Conservation (phyloP, 2,797 vertebrate genomes). For the Pteronotus mesoamericanus region DNA sequence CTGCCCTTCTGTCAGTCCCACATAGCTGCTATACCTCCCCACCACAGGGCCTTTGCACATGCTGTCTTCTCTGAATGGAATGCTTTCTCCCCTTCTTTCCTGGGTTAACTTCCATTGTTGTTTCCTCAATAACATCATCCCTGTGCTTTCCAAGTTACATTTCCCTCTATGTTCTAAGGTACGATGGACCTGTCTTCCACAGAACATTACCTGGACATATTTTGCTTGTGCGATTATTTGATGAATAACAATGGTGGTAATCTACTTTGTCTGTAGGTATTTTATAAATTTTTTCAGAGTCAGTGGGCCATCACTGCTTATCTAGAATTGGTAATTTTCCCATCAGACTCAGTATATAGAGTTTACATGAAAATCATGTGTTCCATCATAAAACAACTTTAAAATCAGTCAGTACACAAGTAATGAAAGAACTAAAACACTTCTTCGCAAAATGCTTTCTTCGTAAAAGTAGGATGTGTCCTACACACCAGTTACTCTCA, state of each 20-base stretch:
- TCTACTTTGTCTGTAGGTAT: not conserved
- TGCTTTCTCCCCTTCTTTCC: not conserved
- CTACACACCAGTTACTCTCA: not conserved
- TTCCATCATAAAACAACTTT: not conserved
- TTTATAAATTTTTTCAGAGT: not conserved
- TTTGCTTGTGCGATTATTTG: not conserved
- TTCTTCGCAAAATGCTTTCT: not conserved
- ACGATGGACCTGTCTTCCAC: not conserved
- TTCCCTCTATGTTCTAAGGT: not conserved
- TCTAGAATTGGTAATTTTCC: not conserved
- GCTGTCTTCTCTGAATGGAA: not conserved
- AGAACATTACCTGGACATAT: not conserved
- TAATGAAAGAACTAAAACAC: not conserved
- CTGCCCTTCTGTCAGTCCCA: not conserved
- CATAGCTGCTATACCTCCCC: not conserved
- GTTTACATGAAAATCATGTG: not conserved
- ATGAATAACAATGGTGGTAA: not conserved
- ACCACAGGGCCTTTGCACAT: not conserved
- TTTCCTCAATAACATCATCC: not conserved
- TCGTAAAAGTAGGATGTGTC: not conserved
- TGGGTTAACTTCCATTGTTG: not conserved
- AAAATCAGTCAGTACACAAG: not conserved
- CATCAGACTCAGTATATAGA: not conserved
- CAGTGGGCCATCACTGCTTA: not conserved
- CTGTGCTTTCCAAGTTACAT: not conserved